These are phyloP conservation scores for Achroia grisella DNA, from an alignment of 1,140 invertebrate genomes.

Conservation along the genomic window DNA sequence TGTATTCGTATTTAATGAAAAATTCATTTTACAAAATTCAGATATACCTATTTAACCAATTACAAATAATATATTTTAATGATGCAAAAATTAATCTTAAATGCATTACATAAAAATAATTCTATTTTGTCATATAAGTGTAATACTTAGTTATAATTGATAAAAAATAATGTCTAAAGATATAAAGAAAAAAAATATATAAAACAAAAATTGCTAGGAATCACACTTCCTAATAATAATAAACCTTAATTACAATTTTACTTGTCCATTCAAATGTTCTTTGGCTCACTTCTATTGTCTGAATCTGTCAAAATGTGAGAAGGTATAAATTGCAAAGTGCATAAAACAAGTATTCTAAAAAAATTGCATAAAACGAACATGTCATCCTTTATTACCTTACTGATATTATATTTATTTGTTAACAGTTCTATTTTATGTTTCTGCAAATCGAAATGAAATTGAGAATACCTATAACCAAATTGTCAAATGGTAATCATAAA, in stretches of 20 bases:
- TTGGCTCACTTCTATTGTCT: not conserved
- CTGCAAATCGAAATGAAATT: no score
- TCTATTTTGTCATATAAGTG: conserved; percentile 9
- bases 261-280: not conserved
- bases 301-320: no score
- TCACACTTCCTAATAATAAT: conserved; percentile 16
- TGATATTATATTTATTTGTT: no score
- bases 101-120: conserved; percentile 36
- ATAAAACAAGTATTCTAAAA: no score
- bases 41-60: conserved; percentile 45
- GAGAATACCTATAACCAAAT: no score
- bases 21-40: conserved; percentile 64
- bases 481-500: no score
- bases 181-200: conserved; percentile 19
- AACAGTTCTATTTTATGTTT: no score
- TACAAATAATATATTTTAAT: conserved; percentile 33
- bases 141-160: conserved; percentile 27
- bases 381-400: no score
- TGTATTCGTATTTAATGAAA: conserved; percentile 41
- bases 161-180: conserved; percentile 28
- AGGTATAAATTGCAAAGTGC: no score
- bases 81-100: conserved; percentile 35
- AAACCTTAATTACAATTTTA: not conserved
- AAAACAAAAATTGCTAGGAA: conserved; percentile 22
- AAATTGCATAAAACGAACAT: no score